A percentile compares a stretch with the other conserved stretches of the same genome.
phyloP scores from a whole-genome alignment of 2,888 invertebrate species.

The Stenodema calcarata region DNA sequence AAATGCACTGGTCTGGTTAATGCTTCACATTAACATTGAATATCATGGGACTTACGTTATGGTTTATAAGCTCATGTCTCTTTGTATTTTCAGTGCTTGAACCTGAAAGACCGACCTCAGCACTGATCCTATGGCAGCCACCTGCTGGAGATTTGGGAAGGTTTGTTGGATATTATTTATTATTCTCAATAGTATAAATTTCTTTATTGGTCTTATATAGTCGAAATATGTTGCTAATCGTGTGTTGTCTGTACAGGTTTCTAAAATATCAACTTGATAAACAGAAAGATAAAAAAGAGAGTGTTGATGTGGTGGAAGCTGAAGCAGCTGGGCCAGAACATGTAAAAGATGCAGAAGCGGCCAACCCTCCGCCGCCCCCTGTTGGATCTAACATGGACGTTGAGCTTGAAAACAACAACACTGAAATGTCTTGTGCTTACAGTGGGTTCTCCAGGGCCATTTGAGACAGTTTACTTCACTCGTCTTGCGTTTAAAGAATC shows the following conservation, averaged over 20 bases:
- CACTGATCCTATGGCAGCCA: constrained; percentile 82
- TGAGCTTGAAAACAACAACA: constrained; percentile 35
- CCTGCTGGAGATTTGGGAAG: constrained; percentile 61
- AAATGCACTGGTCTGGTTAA: too few relatives aligned
- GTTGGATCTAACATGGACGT: constrained; percentile 11
- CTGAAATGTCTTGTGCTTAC: constrained; percentile 24
- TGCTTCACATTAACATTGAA: too few relatives aligned
- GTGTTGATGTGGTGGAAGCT: background rate
- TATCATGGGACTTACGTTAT: background rate
- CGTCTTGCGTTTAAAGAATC: background rate
- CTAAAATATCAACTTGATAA: background rate
- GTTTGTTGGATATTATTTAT: too few relatives aligned
- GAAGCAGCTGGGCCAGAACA: background rate
- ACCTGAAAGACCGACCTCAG: constrained; percentile 73
- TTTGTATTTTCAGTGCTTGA: background rate
- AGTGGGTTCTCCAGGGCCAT: constrained; percentile 18
- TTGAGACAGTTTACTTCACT: background rate
- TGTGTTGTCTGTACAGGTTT: background rate
- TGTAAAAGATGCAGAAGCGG: background rate
- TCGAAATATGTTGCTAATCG: too few relatives aligned
- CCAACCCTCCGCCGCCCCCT: background rate
- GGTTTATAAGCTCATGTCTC: background rate
- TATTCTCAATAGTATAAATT: too few relatives aligned
- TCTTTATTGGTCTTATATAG: too few relatives aligned
- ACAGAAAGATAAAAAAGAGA: background rate